Base-by-base conservation (phyloP, 2,797 vertebrate species). In the Gambusia yucatana region DNA sequence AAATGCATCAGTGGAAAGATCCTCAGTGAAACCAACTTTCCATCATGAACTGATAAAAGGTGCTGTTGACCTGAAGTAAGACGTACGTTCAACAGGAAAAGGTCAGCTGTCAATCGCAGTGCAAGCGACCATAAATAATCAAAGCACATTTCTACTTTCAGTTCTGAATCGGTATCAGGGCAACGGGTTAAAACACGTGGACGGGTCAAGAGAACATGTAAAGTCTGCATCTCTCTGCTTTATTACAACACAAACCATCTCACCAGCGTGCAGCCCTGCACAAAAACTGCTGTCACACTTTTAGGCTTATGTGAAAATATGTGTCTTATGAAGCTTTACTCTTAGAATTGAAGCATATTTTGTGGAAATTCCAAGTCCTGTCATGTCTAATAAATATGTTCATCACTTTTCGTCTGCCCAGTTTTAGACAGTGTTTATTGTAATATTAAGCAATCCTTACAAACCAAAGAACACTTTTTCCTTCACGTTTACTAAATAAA, bases 1-100 rank as follows among this genome's bases (percentile, higher is more conserved):
- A 88, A 93, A 89, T 82, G 85, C 84, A 91, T 87, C 85, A 89
- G 85, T 87, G 91, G 86, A 91, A 93, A 92, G 75, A 85, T 44
- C 83, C 80, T 89, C 78, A 78, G 70, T 79, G 71, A 82, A 88
- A 85, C 55, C 44, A 87, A 81, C 79, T 87, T 91, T 84, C 70
- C 28, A 65, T 17, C 41, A 36, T 17, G 6, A 4, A 48, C 80
- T 84, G 87, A 91, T 90, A 88, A 91, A 90, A 87, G 63, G 47
- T 71, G 82, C 46, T 80, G 74, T 67, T 83, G 82, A 82, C 79
- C 71, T 77, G 20, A 25, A 17, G 61, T 33, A 81, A 75, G 69
- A 55, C 44, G 1, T 33, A 16, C 17, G 44, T 11, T 7, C 39
- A 44, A 10, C 11, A 28, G 43, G n/a, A 70, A 70, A 70, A 70